These are phyloP conservation scores for Diadophis punctatus DNA, from an alignment of 2,113 vertebrate species.

Conservation along the genomic window DNA sequence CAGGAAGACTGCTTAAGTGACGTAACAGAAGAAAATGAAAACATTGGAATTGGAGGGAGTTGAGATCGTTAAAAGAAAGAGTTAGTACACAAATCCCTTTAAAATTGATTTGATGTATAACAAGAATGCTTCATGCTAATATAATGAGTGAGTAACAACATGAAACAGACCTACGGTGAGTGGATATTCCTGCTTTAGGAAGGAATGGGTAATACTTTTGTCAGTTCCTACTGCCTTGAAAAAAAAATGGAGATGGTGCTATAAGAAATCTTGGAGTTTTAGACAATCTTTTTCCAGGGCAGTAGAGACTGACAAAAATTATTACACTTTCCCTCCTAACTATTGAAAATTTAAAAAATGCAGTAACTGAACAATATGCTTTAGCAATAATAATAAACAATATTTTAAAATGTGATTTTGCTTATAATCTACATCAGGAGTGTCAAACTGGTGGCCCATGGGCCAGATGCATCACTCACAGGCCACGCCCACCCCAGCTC, in stretches of 20 bases:
- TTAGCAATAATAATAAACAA: not conserved
- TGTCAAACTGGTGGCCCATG: too few relatives aligned
- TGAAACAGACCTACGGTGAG: not conserved
- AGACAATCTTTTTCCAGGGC: not conserved
- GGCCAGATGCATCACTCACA: too few relatives aligned
- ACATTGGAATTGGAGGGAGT: not conserved
- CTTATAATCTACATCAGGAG: not conserved
- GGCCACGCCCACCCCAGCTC: too few relatives aligned
- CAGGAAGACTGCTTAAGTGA: not conserved
- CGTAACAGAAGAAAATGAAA: not conserved
- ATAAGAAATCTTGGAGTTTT: too few relatives aligned
- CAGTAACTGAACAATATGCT: too few relatives aligned
- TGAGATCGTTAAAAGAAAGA: not conserved
- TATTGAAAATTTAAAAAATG: too few relatives aligned
- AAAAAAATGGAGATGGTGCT: too few relatives aligned
- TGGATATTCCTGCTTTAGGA: not conserved
- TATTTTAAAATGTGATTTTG: not conserved
- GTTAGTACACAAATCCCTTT: constrained; percentile 16
- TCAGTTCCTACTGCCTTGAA: too few relatives aligned
- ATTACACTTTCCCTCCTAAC: too few relatives aligned
- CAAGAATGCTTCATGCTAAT: not conserved
- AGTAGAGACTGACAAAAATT: too few relatives aligned
- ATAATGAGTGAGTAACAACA: not conserved
- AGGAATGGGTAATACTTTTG: not conserved
- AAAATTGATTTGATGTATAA: not conserved